A percentile compares a stretch with the other conserved stretches of the same genome.
phyloP scores from a whole-genome alignment of 2,113 vertebrate genomes.

The Prochilodus magdalenae region DNA sequence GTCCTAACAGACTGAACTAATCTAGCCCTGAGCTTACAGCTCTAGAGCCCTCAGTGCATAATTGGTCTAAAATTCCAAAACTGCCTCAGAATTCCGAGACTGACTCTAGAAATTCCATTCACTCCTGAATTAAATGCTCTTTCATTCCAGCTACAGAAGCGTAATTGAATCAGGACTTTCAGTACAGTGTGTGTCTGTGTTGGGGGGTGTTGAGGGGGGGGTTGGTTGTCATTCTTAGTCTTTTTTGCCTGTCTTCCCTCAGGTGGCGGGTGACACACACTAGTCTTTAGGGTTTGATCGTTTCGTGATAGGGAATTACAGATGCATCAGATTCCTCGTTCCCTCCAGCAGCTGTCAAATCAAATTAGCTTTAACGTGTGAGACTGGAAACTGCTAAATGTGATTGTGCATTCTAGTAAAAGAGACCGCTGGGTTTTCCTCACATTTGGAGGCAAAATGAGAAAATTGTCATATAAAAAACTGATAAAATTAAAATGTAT shows the following conservation, averaged over 20 bases:
- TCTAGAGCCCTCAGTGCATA: slow-evolving; percentile 15
- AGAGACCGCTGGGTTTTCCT: slow-evolving; percentile 5
- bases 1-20: slow-evolving; percentile 9
- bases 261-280: slow-evolving; percentile 26
- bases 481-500: too few relatives aligned
- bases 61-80: slow-evolving; percentile 25
- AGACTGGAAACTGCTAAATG: slow-evolving; percentile 37
- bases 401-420: slow-evolving; percentile 36
- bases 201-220: not conserved
- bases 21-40: not conserved
- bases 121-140: not conserved
- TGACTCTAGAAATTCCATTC: not conserved
- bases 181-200: too few relatives aligned
- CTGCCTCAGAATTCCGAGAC: not conserved
- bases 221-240: not conserved
- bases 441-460: not conserved
- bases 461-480: not conserved
- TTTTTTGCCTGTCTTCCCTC: slow-evolving; percentile 5
- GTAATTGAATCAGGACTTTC: not conserved
- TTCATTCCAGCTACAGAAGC: not conserved
- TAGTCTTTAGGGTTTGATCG: slow-evolving; percentile 32
- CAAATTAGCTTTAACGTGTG: slow-evolving; percentile 42
- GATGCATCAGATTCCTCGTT: slow-evolving; percentile 34
- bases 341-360: slow-evolving; percentile 47
- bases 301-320: slow-evolving; percentile 27